Conservation (phyloP, 2,888 invertebrate genomes). For the Troides oblongomaculatus region DNA sequence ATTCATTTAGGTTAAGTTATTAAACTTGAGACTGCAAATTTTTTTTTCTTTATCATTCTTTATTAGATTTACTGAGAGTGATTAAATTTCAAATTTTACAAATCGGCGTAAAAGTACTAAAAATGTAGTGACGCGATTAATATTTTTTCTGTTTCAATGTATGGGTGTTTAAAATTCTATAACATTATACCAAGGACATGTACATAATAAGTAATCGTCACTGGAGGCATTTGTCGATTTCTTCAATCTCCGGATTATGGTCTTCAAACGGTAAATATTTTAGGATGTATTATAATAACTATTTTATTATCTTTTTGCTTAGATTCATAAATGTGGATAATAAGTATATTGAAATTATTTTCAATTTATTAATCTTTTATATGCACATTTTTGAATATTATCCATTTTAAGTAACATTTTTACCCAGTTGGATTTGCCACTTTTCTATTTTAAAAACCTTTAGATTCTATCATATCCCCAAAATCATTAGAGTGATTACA, state of each 20-base stretch:
- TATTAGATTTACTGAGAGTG: constrained; percentile 15
- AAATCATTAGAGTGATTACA: no score
- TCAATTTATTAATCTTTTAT: not conserved
- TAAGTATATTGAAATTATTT: not conserved
- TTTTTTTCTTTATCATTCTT: constrained; percentile 5
- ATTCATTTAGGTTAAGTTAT: constrained; percentile 16
- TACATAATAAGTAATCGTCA: constrained; percentile 70
- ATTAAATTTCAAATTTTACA: constrained; percentile 32
- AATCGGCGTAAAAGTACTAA: constrained; percentile 48
- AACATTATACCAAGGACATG: constrained; percentile 74
- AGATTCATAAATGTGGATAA: no score
- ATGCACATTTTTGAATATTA: not conserved
- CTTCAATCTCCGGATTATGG: constrained; percentile 67
- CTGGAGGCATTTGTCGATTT: constrained; percentile 68
- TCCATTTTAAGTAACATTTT: no score
- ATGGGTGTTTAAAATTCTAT: constrained; percentile 59
- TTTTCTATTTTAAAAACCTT: no score
- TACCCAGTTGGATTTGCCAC: no score
- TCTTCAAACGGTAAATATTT: constrained; percentile 63
- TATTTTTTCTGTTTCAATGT: constrained; percentile 51
- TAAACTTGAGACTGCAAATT: constrained; percentile 13
- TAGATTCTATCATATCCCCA: no score
- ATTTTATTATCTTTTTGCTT: not conserved
- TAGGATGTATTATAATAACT: constrained; percentile 8
- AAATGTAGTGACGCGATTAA: constrained; percentile 33